phyloP scores from a whole-genome alignment of 2,888 invertebrate species.

The Heliconius erato region DNA sequence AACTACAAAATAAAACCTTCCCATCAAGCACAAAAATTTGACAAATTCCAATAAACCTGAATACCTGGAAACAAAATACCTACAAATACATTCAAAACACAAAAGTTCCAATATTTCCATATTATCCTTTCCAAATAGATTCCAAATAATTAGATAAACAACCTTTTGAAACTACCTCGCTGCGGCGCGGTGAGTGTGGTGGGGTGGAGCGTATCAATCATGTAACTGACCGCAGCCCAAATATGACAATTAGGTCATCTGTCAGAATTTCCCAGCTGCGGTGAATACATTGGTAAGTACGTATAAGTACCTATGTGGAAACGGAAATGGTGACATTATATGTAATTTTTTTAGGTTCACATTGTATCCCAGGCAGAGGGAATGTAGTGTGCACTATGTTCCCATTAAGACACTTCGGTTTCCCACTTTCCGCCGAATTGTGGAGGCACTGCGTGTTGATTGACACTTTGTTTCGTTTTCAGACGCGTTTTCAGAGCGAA shows the following conservation, averaged over 20 bases:
- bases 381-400: too few species aligned
- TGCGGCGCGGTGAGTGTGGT: conserved; percentile 30
- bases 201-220: conserved; percentile 35
- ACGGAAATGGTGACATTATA: background rate
- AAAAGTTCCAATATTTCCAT: background rate
- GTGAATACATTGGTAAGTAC: conserved; percentile 23
- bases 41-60: background rate
- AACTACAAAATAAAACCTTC: background rate
- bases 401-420: too few species aligned
- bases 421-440: too few species aligned
- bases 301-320: background rate
- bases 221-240: conserved; percentile 35
- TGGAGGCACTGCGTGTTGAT: too few species aligned
- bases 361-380: too few species aligned
- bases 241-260: conserved; percentile 43
- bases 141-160: conserved; percentile 9
- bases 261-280: conserved; percentile 32
- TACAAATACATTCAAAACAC: background rate
- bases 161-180: conserved; percentile 7
- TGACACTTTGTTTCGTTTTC: too few species aligned
- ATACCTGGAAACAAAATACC: background rate
- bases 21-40: too few species aligned
- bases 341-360: background rate
- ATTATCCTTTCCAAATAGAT: too few species aligned
- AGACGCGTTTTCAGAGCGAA: too few species aligned